These are phyloP conservation scores for Drosophila vallismaia DNA, from an alignment of 2,888 invertebrate genomes.

Conservation along the genomic window DNA sequence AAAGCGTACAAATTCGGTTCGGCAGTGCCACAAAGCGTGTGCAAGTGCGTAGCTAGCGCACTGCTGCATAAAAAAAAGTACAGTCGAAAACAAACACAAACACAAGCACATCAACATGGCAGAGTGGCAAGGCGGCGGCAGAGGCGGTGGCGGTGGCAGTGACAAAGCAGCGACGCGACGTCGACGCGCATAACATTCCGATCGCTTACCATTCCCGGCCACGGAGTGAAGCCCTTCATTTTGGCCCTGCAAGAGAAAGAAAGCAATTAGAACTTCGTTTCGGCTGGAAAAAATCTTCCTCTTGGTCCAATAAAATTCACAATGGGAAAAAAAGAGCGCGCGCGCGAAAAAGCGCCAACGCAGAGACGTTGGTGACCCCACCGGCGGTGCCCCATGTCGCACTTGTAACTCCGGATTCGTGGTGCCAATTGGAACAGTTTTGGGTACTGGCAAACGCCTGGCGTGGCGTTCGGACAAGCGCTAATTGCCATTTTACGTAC, in stretches of 20 bases:
- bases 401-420: constrained; percentile 8
- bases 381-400: constrained; percentile 4
- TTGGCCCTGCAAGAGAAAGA: constrained; percentile 92
- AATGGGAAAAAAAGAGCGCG: constrained; percentile 63
- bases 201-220: constrained; percentile 97
- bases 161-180: constrained; percentile 41
- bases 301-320: constrained; percentile 14
- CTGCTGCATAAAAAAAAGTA: constrained; percentile 73
- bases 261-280: constrained; percentile 38
- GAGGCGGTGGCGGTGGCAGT: constrained; percentile 47
- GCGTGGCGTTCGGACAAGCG: constrained; percentile 11
- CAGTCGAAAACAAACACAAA: constrained; percentile 78
- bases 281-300: constrained; percentile 10
- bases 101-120: constrained; percentile 65
- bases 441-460: constrained; percentile 1
- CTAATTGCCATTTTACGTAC: constrained; percentile 48
- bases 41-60: constrained; percentile 65
- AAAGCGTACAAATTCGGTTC: constrained; percentile 35
- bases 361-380: constrained; percentile 58
- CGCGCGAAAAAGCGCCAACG: constrained; percentile 78
- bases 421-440: constrained; percentile 8
- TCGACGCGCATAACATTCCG: constrained; percentile 40
- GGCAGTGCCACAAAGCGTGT: constrained; percentile 38
- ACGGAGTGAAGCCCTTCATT: constrained; percentile 98
- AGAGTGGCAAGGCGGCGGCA: constrained; percentile 40